Conservation (phyloP, 1,140 invertebrate genomes). For the Cydia fagiglandana region DNA sequence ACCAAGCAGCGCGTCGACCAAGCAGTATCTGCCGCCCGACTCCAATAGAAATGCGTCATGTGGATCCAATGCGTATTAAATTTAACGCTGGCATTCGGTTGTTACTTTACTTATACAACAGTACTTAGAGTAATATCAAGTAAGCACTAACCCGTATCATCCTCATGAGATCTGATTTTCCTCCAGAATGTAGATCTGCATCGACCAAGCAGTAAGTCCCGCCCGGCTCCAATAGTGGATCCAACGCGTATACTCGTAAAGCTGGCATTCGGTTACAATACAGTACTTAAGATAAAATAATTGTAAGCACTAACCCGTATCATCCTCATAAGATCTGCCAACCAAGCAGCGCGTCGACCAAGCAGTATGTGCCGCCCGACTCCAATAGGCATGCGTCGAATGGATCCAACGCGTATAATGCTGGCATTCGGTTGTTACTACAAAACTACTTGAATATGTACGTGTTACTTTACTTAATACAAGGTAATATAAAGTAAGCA, state of each 20-base stretch:
- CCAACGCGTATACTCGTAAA: conserved; percentile 69
- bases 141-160: conserved; percentile 61
- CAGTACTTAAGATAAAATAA: no score
- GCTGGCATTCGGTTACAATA: conserved; percentile 77
- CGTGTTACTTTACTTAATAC: no score
- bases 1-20: conserved; percentile 70
- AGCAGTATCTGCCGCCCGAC: conserved; percentile 64
- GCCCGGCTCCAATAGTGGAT: conserved; percentile 58
- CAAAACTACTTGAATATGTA: no score
- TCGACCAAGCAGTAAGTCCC: conserved; percentile 75
- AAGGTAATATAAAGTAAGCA: background rate
- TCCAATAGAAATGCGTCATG: no score
- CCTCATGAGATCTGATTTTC: conserved; percentile 62
- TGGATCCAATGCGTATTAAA: conserved; percentile 69
- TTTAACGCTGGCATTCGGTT: conserved; percentile 75
- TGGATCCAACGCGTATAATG: no score
- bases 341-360: no score
- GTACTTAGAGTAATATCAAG: background rate
- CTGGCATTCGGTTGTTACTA: no score
- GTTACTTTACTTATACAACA: no score
- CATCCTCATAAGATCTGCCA: no score
- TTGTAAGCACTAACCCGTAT: no score
- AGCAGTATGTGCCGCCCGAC: no score
- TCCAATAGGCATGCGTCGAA: no score
- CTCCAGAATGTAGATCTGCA: conserved; percentile 60